Base-by-base conservation (phyloP, 1,140 invertebrate genomes). In the Trichogramma pretiosum region DNA sequence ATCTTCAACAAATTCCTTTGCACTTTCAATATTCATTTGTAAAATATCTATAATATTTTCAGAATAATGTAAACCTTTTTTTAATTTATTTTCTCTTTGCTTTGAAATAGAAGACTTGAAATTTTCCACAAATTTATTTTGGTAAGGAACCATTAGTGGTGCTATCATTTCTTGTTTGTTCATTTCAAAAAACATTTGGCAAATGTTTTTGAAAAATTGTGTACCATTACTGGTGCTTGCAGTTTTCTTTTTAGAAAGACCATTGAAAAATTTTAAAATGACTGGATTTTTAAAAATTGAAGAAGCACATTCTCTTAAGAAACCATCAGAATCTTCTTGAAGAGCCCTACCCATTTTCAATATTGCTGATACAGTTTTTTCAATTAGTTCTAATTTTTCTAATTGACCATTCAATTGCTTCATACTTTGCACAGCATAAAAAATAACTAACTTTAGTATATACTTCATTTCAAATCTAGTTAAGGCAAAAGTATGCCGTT, bases 231-330 rank as follows among this genome's bases (percentile, higher is more conserved):
- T 60, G 52, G 63, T 59, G 10, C 57, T 59, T 1, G 21, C 14
- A 28, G 58, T 39, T 37, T 65, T 57, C 26, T 61, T 60, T 55
- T 72, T 71, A 51, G 70, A 56, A 16, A 75, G 53, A 19, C 74
- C 68, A 45, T 70, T 70, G 54, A 79, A 80, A 56, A 74, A 73
- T 54, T 75, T 66, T 3, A 81, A 53, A 36, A 81, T 53, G 46
- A 71, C 60, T 19, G 73, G 68, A 63, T 80, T 73, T 51, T 68
- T 73, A 14, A 77, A 73, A 40, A 78, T 56, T 43, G 18, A 56
- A 37, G 55, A 59, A 28, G 26, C 47, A 39, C 58, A 62, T 46
- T 64, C 48, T 47, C 62, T 50, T 0, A 55, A 26, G 16, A 13
- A 48, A 33, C 16, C 17, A 22, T 19, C 14, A 18, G 55, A 13